These are phyloP conservation scores for Hetaerina americana DNA, from an alignment of 1,140 invertebrate genomes.

Conservation along the genomic window DNA sequence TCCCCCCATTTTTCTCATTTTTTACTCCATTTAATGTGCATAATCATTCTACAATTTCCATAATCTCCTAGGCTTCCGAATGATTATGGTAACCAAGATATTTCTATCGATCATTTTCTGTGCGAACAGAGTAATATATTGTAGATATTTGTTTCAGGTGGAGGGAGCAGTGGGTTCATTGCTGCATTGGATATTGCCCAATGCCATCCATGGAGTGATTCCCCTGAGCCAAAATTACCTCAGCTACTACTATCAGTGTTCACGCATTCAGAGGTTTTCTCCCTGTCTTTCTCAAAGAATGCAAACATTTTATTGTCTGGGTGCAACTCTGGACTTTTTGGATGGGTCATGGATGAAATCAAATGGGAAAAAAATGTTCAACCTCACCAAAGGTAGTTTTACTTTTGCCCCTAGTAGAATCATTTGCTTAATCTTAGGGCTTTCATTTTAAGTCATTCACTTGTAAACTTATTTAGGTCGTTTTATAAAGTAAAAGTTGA, in stretches of 20 bases:
- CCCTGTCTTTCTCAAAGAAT: slow-evolving; percentile 13
- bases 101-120: too few relatives aligned
- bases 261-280: slow-evolving; percentile 18
- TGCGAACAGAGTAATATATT: too few relatives aligned
- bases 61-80: too few relatives aligned
- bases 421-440: not conserved
- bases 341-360: slow-evolving; percentile 3
- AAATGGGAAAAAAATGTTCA: not conserved
- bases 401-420: slow-evolving; percentile 7
- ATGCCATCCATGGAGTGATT: slow-evolving; percentile 25
- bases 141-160: too few relatives aligned
- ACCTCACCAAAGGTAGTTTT: not conserved
- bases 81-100: too few relatives aligned
- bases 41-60: too few relatives aligned
- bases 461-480: too few relatives aligned
- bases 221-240: slow-evolving; percentile 18
- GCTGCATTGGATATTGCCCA: slow-evolving; percentile 31
- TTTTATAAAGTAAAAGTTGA: too few relatives aligned
- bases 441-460: too few relatives aligned
- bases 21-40: too few relatives aligned
- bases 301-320: slow-evolving; percentile 16
- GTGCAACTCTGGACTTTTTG: slow-evolving; percentile 15
- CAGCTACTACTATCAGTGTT: slow-evolving; percentile 18
- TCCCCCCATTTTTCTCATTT: too few relatives aligned
- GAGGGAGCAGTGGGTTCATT: slow-evolving; percentile 28